Conservation (phyloP, 2,797 vertebrate genomes). For the Squalus acanthias region DNA sequence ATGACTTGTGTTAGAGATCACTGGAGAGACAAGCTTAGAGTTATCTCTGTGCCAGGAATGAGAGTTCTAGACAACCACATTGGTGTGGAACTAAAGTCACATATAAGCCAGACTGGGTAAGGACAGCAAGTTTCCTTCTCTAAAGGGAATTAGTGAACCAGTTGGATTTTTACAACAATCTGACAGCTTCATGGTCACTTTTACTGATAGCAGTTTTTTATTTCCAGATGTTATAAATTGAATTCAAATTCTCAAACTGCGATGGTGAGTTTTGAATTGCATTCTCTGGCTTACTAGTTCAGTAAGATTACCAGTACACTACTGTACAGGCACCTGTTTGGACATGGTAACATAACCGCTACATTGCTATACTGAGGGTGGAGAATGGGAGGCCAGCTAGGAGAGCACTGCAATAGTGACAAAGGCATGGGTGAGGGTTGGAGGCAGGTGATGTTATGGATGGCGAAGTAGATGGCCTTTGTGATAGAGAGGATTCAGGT, state of each 20-base stretch:
- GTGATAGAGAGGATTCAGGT: neutral
- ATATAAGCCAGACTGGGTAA: neutral
- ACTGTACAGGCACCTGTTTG: neutral
- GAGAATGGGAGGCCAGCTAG: too few species aligned
- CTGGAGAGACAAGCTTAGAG: neutral
- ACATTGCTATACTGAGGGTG: neutral
- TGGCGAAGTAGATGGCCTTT: neutral
- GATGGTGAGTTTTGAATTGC: neutral
- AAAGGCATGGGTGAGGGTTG: neutral
- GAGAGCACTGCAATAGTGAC: neutral
- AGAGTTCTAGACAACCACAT: neutral
- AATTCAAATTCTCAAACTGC: neutral
- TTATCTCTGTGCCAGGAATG: neutral
- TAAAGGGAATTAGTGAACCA: neutral
- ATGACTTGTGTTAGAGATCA: neutral
- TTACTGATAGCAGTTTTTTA: neutral
- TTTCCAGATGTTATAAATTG: neutral
- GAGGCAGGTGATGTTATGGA: neutral
- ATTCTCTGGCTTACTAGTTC: neutral
- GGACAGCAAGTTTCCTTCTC: neutral
- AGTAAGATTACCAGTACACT: neutral
- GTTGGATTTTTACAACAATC: neutral
- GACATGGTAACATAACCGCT: neutral
- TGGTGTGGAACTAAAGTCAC: neutral
- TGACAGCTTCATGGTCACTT: neutral